phyloP scores from a whole-genome alignment of 2,113 vertebrate species.

The Mormyrus lacerda region DNA sequence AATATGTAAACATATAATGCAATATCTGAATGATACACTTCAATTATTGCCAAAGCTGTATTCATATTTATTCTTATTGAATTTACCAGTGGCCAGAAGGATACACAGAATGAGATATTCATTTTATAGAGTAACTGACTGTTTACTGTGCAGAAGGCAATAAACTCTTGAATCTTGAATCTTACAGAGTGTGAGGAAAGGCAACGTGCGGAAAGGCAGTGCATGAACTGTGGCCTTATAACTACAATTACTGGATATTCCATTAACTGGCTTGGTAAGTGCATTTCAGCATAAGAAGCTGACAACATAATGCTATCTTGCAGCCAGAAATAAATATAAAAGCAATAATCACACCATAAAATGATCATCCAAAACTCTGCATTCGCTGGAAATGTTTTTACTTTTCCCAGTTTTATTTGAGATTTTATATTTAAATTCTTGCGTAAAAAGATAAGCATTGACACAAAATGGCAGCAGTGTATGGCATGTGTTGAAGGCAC shows the following conservation, averaged over 20 bases:
- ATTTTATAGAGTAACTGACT: background rate
- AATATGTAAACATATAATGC: background rate
- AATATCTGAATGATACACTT: background rate
- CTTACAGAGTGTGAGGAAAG: background rate
- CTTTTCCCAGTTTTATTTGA: background rate
- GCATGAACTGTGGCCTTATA: background rate
- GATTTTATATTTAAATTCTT: background rate
- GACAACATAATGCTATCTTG: background rate
- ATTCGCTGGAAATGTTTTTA: background rate
- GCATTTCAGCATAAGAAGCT: background rate
- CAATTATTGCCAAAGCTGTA: background rate
- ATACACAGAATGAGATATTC: background rate
- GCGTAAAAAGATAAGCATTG: background rate
- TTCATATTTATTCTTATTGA: background rate
- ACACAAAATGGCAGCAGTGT: background rate
- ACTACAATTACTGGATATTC: background rate
- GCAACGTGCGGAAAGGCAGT: background rate
- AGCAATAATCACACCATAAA: background rate
- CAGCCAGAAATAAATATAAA: background rate
- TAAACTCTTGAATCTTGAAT: background rate
- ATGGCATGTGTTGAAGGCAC: background rate
- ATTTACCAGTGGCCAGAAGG: background rate
- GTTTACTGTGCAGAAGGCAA: background rate
- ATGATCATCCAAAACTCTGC: background rate
- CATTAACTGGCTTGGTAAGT: background rate